These are phyloP conservation scores for Enhydra lutris DNA, from an alignment of 2,113 vertebrate genomes.

Conservation along the genomic window DNA sequence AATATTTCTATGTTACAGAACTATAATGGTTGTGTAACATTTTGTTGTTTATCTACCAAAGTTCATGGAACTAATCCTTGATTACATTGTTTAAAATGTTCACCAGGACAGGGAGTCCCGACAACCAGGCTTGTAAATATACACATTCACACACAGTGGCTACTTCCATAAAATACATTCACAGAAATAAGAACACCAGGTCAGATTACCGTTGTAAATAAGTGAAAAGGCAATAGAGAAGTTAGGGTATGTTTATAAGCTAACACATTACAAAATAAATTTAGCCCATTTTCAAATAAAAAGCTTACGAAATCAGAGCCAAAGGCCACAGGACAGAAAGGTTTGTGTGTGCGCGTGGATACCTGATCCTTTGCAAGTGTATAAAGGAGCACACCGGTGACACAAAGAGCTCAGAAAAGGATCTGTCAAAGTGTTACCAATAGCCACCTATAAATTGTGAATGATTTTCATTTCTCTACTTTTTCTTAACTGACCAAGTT, in stretches of 20 bases:
- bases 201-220: background rate
- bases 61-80: background rate
- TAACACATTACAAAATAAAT: background rate
- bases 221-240: background rate
- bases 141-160: rapidly evolving
- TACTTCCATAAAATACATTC: background rate
- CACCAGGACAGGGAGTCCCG: background rate
- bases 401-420: background rate
- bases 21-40: rapidly evolving
- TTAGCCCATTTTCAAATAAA: background rate
- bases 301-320: background rate
- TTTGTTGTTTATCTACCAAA: background rate
- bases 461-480: background rate
- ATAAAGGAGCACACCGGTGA: background rate
- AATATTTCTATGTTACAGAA: background rate
- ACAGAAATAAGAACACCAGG: background rate
- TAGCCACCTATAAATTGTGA: background rate
- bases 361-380: background rate
- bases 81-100: background rate
- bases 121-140: rapidly evolving
- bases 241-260: background rate
- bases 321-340: background rate
- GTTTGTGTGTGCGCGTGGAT: rapidly evolving
- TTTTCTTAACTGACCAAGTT: background rate
- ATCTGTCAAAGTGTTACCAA: background rate